Conservation (phyloP, 1,140 invertebrate species). For the Homalodisca vitripennis region DNA sequence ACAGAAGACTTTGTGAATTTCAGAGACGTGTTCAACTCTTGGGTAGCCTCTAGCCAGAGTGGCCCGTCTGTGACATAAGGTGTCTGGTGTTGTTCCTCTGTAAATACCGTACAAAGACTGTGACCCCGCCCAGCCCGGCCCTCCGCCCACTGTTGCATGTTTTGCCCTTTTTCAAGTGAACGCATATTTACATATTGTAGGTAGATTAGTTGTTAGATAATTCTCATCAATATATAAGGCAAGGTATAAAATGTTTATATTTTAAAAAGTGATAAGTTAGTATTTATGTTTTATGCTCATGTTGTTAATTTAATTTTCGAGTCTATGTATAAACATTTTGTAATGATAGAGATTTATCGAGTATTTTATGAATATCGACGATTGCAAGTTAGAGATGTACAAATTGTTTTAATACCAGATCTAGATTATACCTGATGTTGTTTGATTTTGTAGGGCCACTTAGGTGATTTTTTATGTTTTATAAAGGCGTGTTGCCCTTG, state of each 20-base stretch:
- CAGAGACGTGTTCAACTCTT: slow-evolving; percentile 87
- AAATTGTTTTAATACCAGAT: background rate
- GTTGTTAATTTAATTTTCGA: slow-evolving; percentile 33
- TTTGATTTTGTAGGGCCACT: slow-evolving; percentile 6
- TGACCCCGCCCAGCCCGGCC: background rate
- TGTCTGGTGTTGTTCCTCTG: slow-evolving; percentile 19
- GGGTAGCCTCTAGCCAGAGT: slow-evolving; percentile 77
- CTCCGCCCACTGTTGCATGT: slow-evolving; percentile 31
- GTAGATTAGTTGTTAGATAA: slow-evolving; percentile 37
- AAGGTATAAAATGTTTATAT: slow-evolving; percentile 34
- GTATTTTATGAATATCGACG: slow-evolving; percentile 24
- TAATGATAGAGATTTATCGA: slow-evolving; percentile 31
- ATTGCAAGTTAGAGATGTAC: slow-evolving; percentile 26
- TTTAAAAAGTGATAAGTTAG: slow-evolving; percentile 19
- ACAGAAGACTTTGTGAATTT: slow-evolving; percentile 46
- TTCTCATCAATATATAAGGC: slow-evolving; percentile 26
- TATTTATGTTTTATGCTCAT: slow-evolving; percentile 35
- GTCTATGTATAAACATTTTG: slow-evolving; percentile 33
- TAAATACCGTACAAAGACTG: slow-evolving; percentile 15
- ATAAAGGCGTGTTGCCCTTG: too few species aligned
- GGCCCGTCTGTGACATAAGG: slow-evolving; percentile 34
- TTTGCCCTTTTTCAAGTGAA: slow-evolving; percentile 31
- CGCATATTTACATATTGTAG: slow-evolving; percentile 37
- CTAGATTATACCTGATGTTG: background rate
- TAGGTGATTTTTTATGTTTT: slow-evolving; percentile 4